Base-by-base conservation (phyloP, 2,797 vertebrate species). In the Pitangus sulphuratus region DNA sequence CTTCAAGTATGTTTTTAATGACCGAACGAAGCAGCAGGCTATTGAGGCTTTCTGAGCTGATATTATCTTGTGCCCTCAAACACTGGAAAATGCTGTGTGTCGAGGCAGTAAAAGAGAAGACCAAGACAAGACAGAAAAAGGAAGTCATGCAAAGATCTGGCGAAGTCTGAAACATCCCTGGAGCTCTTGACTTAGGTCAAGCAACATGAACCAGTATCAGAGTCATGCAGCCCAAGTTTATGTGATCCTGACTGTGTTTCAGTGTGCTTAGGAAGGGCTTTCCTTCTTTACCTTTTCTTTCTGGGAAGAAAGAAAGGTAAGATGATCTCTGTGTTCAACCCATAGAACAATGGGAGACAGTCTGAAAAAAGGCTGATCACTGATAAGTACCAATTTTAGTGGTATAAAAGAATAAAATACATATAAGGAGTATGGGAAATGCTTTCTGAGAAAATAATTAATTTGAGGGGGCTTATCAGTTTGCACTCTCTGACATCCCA, bases 381-480 rank as follows among this genome's bases (percentile, higher is more conserved):
- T 90, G 53, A 61, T 78, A 93, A 80, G 2, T 26, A 64, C 30
- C 39, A 16, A 44, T 93, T 87, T 80, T 47, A 58, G 40, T 53
- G 18, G 11, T 75, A 83, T 54, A 44, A 91, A 83, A 81, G 18
- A 71, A 83, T 66, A 76, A 83, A 93, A 91, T 48, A 87, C 33
- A 45, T 82, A 26, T 40, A 80, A 89, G 40, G 40, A 91, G 17
- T 22, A 78, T 0, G 3, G 31, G 48, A 92, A 92, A 83, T 39
- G 4, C 18, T 58, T 84, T 93, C 62, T 92, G 69, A 81, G 35
- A 64, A 87, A 92, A 80, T 50, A 78, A 91, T 93, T 83, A 70
- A 91, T 83, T 90, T 77, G 61, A 95, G 4, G 12, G 68, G 20
- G 24, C 26, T 90, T 94, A 85, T 44, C 79, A 84, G 57, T 78